Evolutionary conservation across 2,888 invertebrate species (phyloP).

Genomic region (Agrotis puta): DNA sequence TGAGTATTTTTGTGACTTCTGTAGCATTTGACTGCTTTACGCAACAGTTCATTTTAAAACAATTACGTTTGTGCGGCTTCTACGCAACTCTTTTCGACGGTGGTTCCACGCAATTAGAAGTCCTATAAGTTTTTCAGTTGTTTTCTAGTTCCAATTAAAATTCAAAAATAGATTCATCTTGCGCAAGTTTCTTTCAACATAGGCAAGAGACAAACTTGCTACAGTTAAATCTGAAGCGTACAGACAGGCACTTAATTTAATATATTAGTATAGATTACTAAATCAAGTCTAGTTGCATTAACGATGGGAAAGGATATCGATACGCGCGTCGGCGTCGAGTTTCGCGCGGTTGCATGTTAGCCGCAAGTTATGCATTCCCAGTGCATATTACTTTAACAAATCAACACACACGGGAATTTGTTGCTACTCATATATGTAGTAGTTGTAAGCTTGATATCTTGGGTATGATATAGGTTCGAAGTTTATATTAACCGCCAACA

Average conservation of each 20-base stretch:
- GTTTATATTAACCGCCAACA: neutral
- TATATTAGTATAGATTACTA: conserved; percentile 63
- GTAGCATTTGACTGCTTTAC: conserved; percentile 22
- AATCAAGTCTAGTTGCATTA: conserved; percentile 65
- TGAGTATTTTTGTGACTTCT: conserved; percentile 33
- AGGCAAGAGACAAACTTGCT: conserved; percentile 11
- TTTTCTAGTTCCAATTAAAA: conserved; percentile 31
- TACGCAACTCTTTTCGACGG: conserved; percentile 3
- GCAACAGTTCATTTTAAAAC: conserved; percentile 41
- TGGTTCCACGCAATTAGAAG: conserved; percentile 17
- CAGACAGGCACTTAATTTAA: conserved; percentile 53
- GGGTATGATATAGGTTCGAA: neutral
- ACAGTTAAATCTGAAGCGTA: conserved; percentile 20
- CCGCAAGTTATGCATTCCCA: conserved; percentile 81
- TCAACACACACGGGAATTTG: conserved; percentile 79
- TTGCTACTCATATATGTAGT: conserved; percentile 50
- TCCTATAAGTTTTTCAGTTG: conserved; percentile 29
- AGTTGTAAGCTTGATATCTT: conserved; percentile 19
- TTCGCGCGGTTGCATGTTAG: conserved; percentile 79
- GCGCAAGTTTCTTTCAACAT: conserved; percentile 14
- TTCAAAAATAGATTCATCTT: conserved; percentile 34
- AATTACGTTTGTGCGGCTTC: conserved; percentile 45
- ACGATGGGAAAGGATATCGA: conserved; percentile 85
- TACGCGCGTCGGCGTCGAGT: conserved; percentile 77
- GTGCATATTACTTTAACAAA: conserved; percentile 78